phyloP scores from a whole-genome alignment of 2,888 invertebrate genomes.

The Heliconius cydno region DNA sequence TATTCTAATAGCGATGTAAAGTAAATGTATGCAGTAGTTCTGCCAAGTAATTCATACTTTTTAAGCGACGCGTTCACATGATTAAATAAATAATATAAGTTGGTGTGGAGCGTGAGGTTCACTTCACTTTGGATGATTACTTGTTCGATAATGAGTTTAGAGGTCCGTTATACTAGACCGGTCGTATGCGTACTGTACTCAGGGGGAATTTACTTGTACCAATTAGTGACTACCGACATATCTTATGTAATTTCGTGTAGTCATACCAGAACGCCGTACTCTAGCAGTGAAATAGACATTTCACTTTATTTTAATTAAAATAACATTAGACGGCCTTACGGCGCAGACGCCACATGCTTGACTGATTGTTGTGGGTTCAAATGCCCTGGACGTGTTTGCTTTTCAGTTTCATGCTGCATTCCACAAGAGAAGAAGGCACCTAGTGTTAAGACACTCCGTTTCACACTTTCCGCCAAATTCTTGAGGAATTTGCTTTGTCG shows the following conservation, averaged over 20 bases:
- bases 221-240: slow-evolving; percentile 72
- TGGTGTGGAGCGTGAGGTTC: slow-evolving; percentile 53
- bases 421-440: too few relatives aligned
- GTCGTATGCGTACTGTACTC: slow-evolving; percentile 61
- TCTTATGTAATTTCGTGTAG: slow-evolving; percentile 64
- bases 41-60: slow-evolving; percentile 22
- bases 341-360: neutral
- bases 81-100: slow-evolving; percentile 52
- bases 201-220: slow-evolving; percentile 59
- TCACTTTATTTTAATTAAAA: slow-evolving; percentile 31
- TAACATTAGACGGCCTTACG: neutral
- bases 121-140: slow-evolving; percentile 63
- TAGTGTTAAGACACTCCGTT: too few relatives aligned
- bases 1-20: neutral
- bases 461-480: too few relatives aligned
- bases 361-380: neutral
- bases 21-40: neutral
- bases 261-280: slow-evolving; percentile 41
- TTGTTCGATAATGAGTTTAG: slow-evolving; percentile 72
- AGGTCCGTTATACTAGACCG: slow-evolving; percentile 69
- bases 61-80: slow-evolving; percentile 55
- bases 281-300: slow-evolving; percentile 33
- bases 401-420: neutral
- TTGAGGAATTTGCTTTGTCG: too few relatives aligned
- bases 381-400: neutral